Evolutionary conservation across 2,113 vertebrate genomes (phyloP).

Genomic region (Apteryx mantelli): DNA sequence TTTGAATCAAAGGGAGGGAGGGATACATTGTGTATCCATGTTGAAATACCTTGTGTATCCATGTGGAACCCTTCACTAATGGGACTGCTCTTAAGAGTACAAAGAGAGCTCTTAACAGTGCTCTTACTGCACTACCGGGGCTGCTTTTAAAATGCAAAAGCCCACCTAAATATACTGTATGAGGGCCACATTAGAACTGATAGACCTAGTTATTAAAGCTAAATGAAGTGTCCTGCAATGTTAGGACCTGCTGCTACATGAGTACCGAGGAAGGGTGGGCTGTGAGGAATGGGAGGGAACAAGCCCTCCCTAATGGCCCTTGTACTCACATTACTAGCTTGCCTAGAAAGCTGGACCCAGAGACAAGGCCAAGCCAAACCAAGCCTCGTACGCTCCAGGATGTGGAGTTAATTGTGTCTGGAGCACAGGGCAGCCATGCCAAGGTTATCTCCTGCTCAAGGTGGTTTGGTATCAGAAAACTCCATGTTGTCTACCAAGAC

Average conservation of each 20-base stretch:
- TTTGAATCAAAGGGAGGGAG: neutral
- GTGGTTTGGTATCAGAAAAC: neutral
- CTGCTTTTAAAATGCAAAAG: neutral
- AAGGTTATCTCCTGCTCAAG: neutral
- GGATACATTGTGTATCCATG: neutral
- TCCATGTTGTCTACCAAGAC: rapidly evolving
- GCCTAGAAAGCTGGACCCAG: neutral
- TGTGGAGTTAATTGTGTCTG: neutral
- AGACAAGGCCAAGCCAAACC: neutral
- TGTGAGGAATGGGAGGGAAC: neutral
- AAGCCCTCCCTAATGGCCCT: neutral
- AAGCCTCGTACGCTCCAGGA: neutral
- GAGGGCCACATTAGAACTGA: neutral
- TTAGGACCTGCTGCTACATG: neutral
- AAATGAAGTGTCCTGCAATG: neutral
- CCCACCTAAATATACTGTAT: neutral
- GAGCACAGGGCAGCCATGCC: neutral
- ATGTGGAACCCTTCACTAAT: too few species aligned
- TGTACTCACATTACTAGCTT: neutral
- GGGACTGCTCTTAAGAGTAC: too few species aligned
- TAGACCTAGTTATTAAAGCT: neutral
- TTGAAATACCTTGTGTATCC: too few species aligned
- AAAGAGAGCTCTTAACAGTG: too few species aligned
- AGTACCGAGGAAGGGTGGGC: neutral
- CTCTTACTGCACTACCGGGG: neutral